phyloP scores from a whole-genome alignment of 2,797 vertebrate genomes.

The Trachops cirrhosus region DNA sequence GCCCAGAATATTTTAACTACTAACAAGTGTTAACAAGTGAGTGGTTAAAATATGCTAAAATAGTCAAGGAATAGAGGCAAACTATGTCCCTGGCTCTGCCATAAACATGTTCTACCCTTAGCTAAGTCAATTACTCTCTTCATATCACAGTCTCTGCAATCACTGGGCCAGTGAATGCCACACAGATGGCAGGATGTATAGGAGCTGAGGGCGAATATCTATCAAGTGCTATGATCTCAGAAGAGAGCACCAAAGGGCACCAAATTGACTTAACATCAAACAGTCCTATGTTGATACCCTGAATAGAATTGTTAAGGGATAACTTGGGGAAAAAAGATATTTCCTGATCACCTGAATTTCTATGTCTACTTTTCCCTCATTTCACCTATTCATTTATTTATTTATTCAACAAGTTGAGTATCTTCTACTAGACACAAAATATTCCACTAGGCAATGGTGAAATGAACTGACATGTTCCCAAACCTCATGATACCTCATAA shows the following conservation, averaged over 20 bases:
- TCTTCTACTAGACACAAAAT: not conserved
- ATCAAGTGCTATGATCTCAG: not conserved
- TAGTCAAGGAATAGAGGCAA: not conserved
- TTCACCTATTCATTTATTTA: not conserved
- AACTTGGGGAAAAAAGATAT: not conserved
- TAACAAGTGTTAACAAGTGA: not conserved
- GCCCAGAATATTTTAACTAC: not conserved
- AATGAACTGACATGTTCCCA: not conserved
- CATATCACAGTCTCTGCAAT: not conserved
- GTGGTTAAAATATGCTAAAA: not conserved
- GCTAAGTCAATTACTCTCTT: not conserved
- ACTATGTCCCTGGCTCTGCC: not conserved
- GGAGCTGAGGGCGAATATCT: not conserved
- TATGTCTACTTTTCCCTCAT: not conserved
- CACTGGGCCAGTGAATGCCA: not conserved
- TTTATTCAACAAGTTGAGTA: not conserved
- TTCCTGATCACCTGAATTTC: not conserved
- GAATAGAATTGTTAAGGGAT: not conserved
- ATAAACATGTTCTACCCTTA: not conserved
- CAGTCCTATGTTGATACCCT: not conserved
- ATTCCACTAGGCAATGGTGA: not conserved
- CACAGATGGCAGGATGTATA: not conserved
- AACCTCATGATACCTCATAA: not conserved
- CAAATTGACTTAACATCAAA: slow-evolving; percentile 16
- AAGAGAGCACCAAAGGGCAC: not conserved